phyloP scores from a whole-genome alignment of 2,113 vertebrate species.

The Lepus timidus region DNA sequence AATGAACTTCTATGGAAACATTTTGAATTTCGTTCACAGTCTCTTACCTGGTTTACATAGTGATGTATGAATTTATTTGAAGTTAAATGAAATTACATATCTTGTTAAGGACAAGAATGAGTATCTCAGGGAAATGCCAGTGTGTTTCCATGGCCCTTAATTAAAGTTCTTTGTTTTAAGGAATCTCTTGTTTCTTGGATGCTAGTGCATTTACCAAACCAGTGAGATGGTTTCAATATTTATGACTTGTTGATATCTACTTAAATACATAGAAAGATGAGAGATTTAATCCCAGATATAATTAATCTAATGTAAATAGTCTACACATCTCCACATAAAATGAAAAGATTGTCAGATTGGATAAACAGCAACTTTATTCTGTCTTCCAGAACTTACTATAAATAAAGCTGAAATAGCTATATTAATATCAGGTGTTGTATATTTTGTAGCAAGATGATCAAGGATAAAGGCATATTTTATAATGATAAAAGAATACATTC shows the following conservation, averaged over 20 bases:
- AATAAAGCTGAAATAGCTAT: background rate
- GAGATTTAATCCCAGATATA: constrained; percentile 46
- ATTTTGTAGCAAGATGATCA: constrained; percentile 20
- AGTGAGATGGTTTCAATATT: background rate
- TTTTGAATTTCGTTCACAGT: background rate
- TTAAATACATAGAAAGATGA: background rate
- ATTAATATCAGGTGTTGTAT: background rate
- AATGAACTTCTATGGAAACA: background rate
- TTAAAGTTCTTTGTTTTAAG: constrained; percentile 1
- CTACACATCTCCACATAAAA: background rate
- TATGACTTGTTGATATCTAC: constrained; percentile 6
- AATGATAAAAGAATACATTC: background rate
- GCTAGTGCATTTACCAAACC: background rate
- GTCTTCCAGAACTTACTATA: background rate
- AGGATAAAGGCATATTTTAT: background rate
- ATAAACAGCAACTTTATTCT: background rate
- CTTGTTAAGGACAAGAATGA: background rate
- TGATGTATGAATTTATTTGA: background rate
- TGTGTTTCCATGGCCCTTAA: background rate
- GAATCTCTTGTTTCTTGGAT: background rate
- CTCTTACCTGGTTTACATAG: background rate
- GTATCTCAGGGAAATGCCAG: background rate
- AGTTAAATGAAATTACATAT: background rate
- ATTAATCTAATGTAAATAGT: constrained; percentile 29
- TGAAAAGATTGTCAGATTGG: background rate